Percentiles rank a stretch among this genome's conserved stretches.
Conservation (phyloP, 2,888 invertebrate genomes). For the Chymomyza fuscimana region DNA sequence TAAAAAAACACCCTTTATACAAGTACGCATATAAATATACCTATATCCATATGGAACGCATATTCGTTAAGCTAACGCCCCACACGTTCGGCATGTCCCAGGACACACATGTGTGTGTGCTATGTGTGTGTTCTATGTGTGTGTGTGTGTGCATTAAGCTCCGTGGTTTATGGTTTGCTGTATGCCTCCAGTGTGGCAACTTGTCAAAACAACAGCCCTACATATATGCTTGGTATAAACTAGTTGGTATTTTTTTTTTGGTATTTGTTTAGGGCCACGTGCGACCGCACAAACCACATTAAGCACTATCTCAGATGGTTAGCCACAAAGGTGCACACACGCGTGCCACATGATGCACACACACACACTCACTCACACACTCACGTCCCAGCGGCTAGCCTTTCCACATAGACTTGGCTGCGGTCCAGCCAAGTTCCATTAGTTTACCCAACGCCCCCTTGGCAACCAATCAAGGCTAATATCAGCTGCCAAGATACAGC, state of each 20-base stretch:
- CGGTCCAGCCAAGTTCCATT: background rate
- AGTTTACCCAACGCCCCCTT: background rate
- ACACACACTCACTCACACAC: background rate
- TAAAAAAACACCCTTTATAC: background rate
- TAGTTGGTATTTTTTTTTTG: slow-evolving; percentile 3
- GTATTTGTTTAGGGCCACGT: background rate
- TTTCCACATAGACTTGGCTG: background rate
- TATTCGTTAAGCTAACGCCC: background rate
- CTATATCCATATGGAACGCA: background rate
- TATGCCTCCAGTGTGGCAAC: background rate
- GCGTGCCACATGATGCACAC: background rate
- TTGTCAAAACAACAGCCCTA: background rate
- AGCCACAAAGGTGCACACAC: background rate
- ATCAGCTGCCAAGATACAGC: background rate
- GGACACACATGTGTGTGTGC: background rate
- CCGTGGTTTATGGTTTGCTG: background rate
- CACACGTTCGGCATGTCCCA: background rate
- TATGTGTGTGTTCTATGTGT: background rate
- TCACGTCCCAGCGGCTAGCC: background rate
- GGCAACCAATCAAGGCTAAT: background rate
- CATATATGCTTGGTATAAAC: background rate
- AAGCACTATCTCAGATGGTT: background rate
- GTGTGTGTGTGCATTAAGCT: background rate
- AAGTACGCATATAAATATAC: background rate
- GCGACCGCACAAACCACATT: background rate